Evolutionary conservation across 2,888 invertebrate species (phyloP).

Genomic region (Nasonovia ribisnigri): DNA sequence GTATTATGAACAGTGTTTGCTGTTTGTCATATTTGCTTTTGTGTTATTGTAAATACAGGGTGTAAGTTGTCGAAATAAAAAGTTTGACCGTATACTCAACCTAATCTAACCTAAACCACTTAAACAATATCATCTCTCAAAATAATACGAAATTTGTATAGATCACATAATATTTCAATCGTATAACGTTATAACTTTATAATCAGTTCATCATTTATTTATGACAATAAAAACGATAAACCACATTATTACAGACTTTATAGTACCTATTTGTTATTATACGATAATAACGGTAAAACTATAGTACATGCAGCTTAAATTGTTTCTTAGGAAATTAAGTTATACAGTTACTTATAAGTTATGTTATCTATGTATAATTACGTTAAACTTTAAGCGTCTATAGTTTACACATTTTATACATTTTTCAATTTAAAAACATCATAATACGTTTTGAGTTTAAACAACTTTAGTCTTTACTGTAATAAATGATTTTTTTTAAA

Average conservation of each 20-base stretch:
- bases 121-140: background rate
- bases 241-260: background rate
- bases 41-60: no score
- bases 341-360: background rate
- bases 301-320: background rate
- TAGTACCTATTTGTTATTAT: background rate
- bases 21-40: no score
- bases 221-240: background rate
- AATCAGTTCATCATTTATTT: background rate
- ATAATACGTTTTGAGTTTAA: background rate
- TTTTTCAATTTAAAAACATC: background rate
- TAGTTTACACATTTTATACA: background rate
- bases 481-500: background rate
- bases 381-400: background rate
- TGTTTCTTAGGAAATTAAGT: background rate
- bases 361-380: background rate
- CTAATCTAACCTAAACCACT: no score
- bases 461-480: background rate
- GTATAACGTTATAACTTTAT: background rate
- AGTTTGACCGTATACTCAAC: no score
- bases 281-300: background rate
- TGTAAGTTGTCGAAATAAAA: no score
- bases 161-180: background rate
- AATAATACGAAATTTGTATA: background rate
- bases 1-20: no score